Evolutionary conservation across 2,113 vertebrate genomes (phyloP).

Genomic region (Callospermophilus lateralis): DNA sequence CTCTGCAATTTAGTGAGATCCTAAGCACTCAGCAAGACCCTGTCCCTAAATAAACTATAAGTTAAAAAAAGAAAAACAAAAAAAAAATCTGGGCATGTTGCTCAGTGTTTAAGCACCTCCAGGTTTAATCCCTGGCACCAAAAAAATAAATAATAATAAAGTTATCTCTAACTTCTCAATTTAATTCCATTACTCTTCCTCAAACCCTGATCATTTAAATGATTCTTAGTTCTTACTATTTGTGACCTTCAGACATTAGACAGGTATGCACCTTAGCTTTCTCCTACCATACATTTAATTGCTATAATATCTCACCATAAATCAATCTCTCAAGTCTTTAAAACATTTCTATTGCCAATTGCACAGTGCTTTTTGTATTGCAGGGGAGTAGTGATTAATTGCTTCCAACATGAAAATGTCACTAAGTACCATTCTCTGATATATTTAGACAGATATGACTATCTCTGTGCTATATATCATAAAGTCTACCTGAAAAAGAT

Average conservation of each 20-base stretch:
- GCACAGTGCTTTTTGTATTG: neutral
- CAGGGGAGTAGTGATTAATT: constrained; percentile 53
- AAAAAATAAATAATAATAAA: neutral
- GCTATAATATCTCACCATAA: constrained; percentile 15
- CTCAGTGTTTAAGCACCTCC: too few species aligned
- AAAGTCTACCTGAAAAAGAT: neutral
- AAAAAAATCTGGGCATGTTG: too few species aligned
- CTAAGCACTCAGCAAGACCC: too few species aligned
- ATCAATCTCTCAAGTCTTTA: constrained; percentile 36
- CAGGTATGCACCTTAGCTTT: neutral
- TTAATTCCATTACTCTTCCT: neutral
- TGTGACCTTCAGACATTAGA: neutral
- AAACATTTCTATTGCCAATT: constrained; percentile 38
- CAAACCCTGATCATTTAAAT: neutral
- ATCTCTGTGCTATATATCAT: neutral
- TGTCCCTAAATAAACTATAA: too few species aligned
- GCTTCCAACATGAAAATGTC: constrained; percentile 15
- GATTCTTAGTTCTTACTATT: constrained; percentile 8
- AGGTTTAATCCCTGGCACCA: too few species aligned
- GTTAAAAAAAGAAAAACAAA: too few species aligned
- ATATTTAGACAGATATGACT: constrained; percentile 47
- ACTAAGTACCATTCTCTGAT: neutral
- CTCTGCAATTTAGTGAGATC: too few species aligned
- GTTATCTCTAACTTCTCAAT: neutral
- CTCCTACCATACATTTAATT: constrained; percentile 12